These are phyloP conservation scores for Taurulus bubalis DNA, from an alignment of 2,113 vertebrate genomes.

Conservation along the genomic window DNA sequence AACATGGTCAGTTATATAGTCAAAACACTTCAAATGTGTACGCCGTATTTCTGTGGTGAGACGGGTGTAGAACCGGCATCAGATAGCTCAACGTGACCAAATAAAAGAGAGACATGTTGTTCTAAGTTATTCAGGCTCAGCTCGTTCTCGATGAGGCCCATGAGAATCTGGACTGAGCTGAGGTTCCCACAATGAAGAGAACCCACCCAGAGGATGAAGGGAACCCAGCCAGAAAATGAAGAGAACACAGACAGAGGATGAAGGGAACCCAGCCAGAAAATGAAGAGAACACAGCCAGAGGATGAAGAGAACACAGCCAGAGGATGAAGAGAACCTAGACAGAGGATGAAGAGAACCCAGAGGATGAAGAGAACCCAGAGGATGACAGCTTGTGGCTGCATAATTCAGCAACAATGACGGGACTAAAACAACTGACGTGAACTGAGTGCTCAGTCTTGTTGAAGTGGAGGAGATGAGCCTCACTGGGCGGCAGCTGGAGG, in stretches of 20 bases:
- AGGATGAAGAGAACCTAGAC: too few species aligned
- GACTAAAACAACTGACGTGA: too few species aligned
- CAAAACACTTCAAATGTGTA: neutral
- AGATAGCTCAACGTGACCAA: neutral
- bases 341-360: too few species aligned
- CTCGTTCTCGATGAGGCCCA: neutral
- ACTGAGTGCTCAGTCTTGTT: neutral
- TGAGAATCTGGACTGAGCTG: neutral
- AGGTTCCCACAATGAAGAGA: neutral
- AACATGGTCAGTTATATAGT: neutral
- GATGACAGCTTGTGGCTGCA: neutral
- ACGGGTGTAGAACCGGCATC: neutral
- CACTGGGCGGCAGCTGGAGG: neutral
- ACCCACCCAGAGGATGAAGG: too few species aligned
- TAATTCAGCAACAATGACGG: neutral
- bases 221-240: too few species aligned
- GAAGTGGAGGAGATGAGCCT: neutral
- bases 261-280: too few species aligned
- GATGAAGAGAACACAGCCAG: too few species aligned
- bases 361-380: neutral
- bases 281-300: too few species aligned
- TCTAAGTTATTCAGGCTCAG: neutral
- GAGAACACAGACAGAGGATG: too few species aligned
- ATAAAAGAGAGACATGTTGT: neutral
- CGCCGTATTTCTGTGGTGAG: neutral